A percentile compares a stretch with the other conserved stretches of the same genome.
phyloP scores from a whole-genome alignment of 1,140 invertebrate genomes.

The Drosophila bifasciata region DNA sequence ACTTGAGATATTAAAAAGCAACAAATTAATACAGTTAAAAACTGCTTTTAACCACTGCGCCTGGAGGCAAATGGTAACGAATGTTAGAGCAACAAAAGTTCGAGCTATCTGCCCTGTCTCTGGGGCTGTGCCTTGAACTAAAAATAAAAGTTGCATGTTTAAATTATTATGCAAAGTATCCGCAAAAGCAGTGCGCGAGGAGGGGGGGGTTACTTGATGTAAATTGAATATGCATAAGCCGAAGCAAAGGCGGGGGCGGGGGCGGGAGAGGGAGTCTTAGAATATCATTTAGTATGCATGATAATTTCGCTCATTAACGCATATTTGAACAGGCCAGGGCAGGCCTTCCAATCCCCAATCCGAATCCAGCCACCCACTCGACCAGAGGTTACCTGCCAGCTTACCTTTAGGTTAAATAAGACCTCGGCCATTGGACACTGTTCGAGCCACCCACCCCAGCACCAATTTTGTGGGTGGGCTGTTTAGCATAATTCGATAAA shows the following conservation, averaged over 20 bases:
- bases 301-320: conserved; percentile 80
- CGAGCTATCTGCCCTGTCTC: conserved; percentile 40
- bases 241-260: neutral
- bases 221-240: conserved; percentile 73
- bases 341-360: neutral
- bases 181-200: conserved; percentile 41
- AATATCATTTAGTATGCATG: conserved; percentile 70
- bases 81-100: conserved; percentile 24
- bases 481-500: conserved; percentile 80
- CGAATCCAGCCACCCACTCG: conserved; percentile 4
- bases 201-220: conserved; percentile 50
- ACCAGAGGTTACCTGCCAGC: neutral
- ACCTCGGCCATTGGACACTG: conserved; percentile 17
- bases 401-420: conserved; percentile 51
- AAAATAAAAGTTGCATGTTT: conserved; percentile 54
- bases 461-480: conserved; percentile 6
- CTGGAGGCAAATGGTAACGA: neutral
- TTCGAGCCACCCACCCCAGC: conserved; percentile 9
- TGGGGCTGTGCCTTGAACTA: conserved; percentile 10
- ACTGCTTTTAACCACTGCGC: conserved; percentile 7
- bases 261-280: conserved; percentile 7
- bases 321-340: conserved; percentile 64
- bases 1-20: too few relatives aligned
- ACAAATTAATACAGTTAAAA: too few relatives aligned
- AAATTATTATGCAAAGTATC: conserved; percentile 64